A percentile compares a stretch with the other conserved stretches of the same genome.
phyloP scores from a whole-genome alignment of 2,797 vertebrate species.

The Hoplostethus atlanticus region DNA sequence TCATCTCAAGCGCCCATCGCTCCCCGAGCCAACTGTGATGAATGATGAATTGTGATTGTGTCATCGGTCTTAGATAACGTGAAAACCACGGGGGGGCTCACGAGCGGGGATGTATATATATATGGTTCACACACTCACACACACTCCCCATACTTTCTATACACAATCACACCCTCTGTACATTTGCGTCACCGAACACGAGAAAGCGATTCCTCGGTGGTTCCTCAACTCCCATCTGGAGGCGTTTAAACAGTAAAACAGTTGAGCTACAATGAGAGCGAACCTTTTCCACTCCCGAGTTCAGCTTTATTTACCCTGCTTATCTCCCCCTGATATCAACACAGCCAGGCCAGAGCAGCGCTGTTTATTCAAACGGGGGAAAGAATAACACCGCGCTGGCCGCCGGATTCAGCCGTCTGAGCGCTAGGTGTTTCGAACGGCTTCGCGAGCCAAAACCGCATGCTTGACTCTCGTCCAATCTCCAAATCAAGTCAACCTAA shows the following conservation, averaged over 20 bases:
- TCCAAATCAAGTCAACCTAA: conserved; percentile 37
- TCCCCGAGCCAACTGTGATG: conserved; percentile 12
- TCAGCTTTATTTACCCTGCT: conserved; percentile 73
- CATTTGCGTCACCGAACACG: conserved; percentile 27
- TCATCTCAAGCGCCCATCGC: conserved; percentile 15
- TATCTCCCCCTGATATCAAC: conserved; percentile 70
- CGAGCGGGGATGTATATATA: conserved; percentile 14
- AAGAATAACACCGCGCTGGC: conserved; percentile 60
- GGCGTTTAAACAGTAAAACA: conserved; percentile 65
- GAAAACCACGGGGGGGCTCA: conserved; percentile 27
- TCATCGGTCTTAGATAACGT: conserved; percentile 31
- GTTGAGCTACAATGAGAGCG: conserved; percentile 48
- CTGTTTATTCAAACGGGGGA: conserved; percentile 68
- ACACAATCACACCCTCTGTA: conserved; percentile 13
- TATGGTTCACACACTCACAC: conserved; percentile 15
- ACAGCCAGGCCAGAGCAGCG: conserved; percentile 35
- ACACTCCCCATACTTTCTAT: not conserved
- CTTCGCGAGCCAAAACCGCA: conserved; percentile 58
- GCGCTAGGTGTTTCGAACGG: conserved; percentile 46
- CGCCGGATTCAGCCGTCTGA: conserved; percentile 52
- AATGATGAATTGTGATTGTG: conserved; percentile 41
- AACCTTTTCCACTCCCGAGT: conserved; percentile 48
- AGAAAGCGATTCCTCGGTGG: conserved; percentile 18
- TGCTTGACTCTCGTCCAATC: conserved; percentile 52
- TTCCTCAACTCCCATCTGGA: conserved; percentile 67